A percentile compares a stretch with the other conserved stretches of the same genome.
These are phyloP conservation scores for Chloroceryle amazona DNA, from an alignment of 2,797 vertebrate species.

Conservation along the genomic window DNA sequence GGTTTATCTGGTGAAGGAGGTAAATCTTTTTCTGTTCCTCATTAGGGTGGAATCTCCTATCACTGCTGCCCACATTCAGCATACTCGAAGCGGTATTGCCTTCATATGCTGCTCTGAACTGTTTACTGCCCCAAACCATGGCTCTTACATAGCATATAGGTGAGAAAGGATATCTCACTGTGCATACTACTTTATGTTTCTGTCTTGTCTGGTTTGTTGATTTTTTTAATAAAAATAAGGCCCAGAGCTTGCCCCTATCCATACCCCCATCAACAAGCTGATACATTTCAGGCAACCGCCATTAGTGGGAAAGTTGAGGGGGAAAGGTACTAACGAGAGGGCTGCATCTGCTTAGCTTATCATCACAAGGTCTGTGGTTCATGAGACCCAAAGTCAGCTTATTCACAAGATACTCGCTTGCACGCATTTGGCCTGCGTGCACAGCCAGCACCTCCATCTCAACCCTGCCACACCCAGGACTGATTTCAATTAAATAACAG, in stretches of 20 bases:
- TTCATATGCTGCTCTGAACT: neutral
- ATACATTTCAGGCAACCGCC: neutral
- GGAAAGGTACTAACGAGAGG: neutral
- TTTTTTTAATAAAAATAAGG: neutral
- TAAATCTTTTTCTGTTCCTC: neutral
- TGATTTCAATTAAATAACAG: neutral
- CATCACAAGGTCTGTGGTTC: fast-evolving
- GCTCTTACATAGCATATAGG: neutral
- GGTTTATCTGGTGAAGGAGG: neutral
- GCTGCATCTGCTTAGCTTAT: neutral
- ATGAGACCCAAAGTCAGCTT: neutral
- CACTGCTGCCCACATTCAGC: neutral
- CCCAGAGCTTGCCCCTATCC: neutral
- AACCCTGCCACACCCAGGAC: neutral
- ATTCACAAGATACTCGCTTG: neutral
- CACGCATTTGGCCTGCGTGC: fast-evolving
- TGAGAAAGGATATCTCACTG: neutral
- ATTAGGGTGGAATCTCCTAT: neutral
- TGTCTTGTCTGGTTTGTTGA: neutral
- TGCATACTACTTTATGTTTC: neutral
- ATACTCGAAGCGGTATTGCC: neutral
- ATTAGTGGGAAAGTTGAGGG: neutral
- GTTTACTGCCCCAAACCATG: neutral
- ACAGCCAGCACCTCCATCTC: neutral
- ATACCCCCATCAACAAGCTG: neutral